These are phyloP conservation scores for Scopus umbretta DNA, from an alignment of 2,113 vertebrate genomes.

Conservation along the genomic window DNA sequence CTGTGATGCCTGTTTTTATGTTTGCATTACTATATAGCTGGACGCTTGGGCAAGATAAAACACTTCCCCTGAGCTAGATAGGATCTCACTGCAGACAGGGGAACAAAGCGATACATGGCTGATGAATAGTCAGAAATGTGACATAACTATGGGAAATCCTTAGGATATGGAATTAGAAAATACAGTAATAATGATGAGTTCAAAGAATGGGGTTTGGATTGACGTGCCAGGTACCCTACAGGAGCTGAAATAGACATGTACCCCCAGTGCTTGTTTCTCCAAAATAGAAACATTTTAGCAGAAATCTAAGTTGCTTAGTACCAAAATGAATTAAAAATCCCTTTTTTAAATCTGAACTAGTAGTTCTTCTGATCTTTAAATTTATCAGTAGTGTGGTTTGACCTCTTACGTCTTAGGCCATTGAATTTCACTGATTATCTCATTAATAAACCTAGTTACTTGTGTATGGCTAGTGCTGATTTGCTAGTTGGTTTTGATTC, in stretches of 20 bases:
- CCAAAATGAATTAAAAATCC: background rate
- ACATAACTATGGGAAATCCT: background rate
- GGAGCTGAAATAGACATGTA: background rate
- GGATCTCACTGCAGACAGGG: background rate
- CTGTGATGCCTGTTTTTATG: background rate
- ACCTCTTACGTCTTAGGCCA: background rate
- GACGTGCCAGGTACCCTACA: background rate
- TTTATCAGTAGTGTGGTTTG: background rate
- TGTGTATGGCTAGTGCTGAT: background rate
- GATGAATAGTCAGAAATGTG: background rate
- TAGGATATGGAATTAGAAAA: background rate
- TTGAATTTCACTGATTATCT: background rate
- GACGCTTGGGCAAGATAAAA: background rate
- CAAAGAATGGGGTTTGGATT: background rate
- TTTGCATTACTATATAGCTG: background rate
- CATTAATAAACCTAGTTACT: background rate
- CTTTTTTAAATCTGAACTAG: background rate
- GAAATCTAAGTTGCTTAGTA: background rate
- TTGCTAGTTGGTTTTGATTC: background rate
- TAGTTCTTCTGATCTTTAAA: background rate
- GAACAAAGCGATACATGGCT: accelerated
- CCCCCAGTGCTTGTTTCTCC: background rate
- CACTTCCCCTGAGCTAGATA: background rate
- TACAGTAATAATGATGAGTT: background rate
- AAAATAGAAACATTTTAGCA: background rate